Evolutionary conservation across 2,113 vertebrate species (phyloP), one percentile per base, ranked within the genome.

Genomic region (Sylvilagus bachmani): DNA sequence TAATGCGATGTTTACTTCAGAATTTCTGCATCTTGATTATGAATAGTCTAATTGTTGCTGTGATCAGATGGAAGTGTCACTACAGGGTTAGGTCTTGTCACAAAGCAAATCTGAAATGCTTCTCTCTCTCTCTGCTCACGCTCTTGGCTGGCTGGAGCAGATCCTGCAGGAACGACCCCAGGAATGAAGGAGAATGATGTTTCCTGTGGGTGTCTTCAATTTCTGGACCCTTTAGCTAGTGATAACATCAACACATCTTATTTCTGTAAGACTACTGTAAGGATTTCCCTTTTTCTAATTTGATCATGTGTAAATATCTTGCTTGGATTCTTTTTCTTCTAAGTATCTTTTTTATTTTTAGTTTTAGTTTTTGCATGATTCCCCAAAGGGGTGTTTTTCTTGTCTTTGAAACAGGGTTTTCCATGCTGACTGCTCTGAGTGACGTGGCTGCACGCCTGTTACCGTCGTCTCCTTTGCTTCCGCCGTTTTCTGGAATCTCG

Each of bases 151-250:
- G 70, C 24, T 49, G 16, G 21, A 16, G 61, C 4, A 19, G 33
- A 33, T 16, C 61, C 13, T 25, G 61, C 24, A 49, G 27, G 4
- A n/a, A 5, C 8, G 51, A 14, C 53, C 27, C 87, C 22, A 25
- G 53, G 55, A 8, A 64, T 53, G 8, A 29, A 2, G 0, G 9
- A 49, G 38, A 7, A 33, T 10, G 19, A 11, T 3, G 0, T 29
- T 29, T 49, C 19, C 19, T 27, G 22, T 19, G 33, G 49, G 36
- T 36, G 44, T 44, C 44, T 44, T 44, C 44, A 44, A 44, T 22
- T 71, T 12, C 11, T 55, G 66, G 33, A 33, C 12, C 25, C 21
- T 55, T 66, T 29, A 36, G 44, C 51, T 44, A 44, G 67, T 33
- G 19, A 21, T 61, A 19, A 75, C 27, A 31, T 24, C 29, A 10